These are phyloP conservation scores for Pelobates cultripes DNA, from an alignment of 2,797 vertebrate species.

Conservation along the genomic window DNA sequence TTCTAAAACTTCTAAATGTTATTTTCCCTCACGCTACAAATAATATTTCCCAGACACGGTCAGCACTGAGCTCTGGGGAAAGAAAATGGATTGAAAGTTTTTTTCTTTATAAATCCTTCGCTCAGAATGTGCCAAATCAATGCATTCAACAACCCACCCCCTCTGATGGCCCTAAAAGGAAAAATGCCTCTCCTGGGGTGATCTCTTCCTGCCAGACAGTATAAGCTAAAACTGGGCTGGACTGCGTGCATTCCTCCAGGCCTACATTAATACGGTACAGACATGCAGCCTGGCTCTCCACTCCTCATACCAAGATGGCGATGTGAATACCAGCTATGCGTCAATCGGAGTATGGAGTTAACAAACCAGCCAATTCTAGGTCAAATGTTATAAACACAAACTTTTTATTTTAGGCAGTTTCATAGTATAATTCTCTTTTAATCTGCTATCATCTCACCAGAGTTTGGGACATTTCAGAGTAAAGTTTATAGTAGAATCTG, in stretches of 20 bases:
- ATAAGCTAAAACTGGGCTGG: neutral
- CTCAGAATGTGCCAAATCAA: conserved; percentile 57
- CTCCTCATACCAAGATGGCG: too few species aligned
- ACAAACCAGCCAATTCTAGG: too few species aligned
- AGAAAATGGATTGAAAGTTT: conserved; percentile 56
- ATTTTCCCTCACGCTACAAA: conserved; percentile 33
- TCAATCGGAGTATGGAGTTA: too few species aligned
- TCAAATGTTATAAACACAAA: too few species aligned
- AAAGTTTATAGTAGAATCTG: too few species aligned
- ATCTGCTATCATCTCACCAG: too few species aligned
- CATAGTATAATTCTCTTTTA: too few species aligned
- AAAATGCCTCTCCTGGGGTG: neutral
- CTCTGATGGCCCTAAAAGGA: neutral
- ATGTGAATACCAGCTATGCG: too few species aligned
- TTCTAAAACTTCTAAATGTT: neutral
- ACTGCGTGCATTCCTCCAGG: neutral
- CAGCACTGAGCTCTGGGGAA: conserved; percentile 60
- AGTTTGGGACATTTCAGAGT: too few species aligned
- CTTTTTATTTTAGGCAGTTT: too few species aligned
- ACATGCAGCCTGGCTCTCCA: too few species aligned
- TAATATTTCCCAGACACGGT: conserved; percentile 63
- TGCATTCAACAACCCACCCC: neutral
- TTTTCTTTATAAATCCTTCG: conserved; percentile 57
- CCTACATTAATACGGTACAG: neutral
- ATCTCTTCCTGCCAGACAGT: neutral